These are phyloP conservation scores for Podarcis lilfordi DNA, from an alignment of 2,797 vertebrate species.

Conservation along the genomic window DNA sequence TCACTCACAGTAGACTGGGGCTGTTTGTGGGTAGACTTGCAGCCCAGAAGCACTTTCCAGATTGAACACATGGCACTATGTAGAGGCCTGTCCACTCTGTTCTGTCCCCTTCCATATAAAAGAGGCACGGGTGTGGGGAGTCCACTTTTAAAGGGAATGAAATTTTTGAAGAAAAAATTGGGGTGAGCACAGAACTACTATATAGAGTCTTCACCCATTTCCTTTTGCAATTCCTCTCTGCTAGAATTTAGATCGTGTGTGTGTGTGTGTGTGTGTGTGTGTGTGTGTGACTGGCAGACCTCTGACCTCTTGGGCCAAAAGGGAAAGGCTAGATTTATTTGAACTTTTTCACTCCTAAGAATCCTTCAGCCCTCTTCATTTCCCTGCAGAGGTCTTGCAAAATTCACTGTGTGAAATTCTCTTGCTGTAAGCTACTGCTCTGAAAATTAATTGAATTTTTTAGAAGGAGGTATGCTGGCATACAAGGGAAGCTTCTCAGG, in stretches of 20 bases:
- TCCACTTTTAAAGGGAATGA: no score
- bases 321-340: not conserved
- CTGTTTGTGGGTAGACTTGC: no score
- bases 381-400: not conserved
- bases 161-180: not conserved
- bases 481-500: conserved; percentile 42
- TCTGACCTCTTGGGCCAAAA: not conserved
- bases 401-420: not conserved
- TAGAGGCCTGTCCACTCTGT: no score
- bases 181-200: not conserved
- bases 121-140: no score
- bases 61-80: no score
- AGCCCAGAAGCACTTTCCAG: no score
- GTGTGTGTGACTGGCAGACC: not conserved
- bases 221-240: not conserved
- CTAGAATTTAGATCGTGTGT: not conserved
- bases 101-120: no score
- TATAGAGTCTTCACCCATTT: not conserved
- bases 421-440: not conserved
- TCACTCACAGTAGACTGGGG: no score
- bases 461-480: not conserved
- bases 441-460: not conserved
- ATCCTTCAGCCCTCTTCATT: not conserved
- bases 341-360: not conserved
- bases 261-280: no score